Conservation (phyloP, 2,113 vertebrate species). For the Plecturocebus donacophilus region DNA sequence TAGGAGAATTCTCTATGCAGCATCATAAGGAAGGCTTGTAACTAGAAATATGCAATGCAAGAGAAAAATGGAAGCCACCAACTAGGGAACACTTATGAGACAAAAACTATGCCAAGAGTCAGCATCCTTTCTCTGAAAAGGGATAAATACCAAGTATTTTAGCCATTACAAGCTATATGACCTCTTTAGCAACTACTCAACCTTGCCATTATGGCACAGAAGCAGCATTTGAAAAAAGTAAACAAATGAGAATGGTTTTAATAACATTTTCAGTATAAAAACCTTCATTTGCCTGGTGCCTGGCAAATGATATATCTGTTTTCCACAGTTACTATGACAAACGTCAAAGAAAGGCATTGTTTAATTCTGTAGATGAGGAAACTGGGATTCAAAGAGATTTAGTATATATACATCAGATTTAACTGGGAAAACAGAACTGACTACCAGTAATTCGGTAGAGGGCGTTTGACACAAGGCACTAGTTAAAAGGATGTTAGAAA, state of each 20-base stretch:
- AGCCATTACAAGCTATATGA: not conserved
- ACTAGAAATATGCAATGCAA: not conserved
- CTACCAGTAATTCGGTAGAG: not conserved
- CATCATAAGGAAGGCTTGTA: not conserved
- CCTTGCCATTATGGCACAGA: not conserved
- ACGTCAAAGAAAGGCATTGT: not conserved
- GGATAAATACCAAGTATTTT: not conserved
- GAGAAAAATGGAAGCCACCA: constrained; percentile 17
- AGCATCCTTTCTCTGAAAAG: not conserved
- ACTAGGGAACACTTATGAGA: not conserved
- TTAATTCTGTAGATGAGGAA: constrained; percentile 10
- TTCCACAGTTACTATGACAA: not conserved
- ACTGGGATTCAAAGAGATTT: not conserved
- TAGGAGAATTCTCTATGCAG: not conserved
- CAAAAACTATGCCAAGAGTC: not conserved
- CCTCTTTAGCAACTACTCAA: not conserved
- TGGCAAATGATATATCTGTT: not conserved
- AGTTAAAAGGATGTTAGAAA: not conserved
- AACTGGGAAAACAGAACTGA: not conserved
- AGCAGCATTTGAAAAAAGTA: not conserved
- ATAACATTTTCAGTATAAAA: not conserved
- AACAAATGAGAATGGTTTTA: not conserved
- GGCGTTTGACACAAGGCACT: not conserved
- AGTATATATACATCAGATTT: not conserved
- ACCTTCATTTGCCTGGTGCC: not conserved